Percentiles rank a stretch among this genome's conserved stretches.
Conservation (phyloP, 2,888 invertebrate genomes). For the Drosophila yooni region DNA sequence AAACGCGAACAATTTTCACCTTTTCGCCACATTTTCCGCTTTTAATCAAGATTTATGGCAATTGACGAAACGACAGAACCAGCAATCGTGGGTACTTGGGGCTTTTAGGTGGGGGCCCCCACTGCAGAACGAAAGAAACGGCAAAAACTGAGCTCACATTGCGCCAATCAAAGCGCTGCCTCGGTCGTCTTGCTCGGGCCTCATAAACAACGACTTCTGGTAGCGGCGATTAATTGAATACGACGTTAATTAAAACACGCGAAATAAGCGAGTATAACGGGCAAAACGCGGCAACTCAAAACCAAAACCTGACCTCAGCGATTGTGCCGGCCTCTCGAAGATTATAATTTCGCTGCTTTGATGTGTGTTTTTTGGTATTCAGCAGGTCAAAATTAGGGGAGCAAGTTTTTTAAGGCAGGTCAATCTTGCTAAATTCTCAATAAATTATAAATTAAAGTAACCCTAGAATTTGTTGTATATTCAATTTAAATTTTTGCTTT, state of each 20-base stretch:
- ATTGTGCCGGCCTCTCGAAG: constrained; percentile 28
- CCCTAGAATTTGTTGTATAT: constrained; percentile 14
- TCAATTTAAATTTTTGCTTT: constrained; percentile 1
- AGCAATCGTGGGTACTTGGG: constrained; percentile 14
- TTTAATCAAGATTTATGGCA: constrained; percentile 80
- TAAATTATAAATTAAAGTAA: constrained; percentile 8
- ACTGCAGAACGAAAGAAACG: constrained; percentile 3
- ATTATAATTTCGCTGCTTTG: constrained; percentile 52
- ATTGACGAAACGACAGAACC: constrained; percentile 63
- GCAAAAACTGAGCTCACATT: constrained; percentile 28
- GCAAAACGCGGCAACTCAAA: constrained; percentile 4
- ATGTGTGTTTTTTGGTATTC: constrained; percentile 37
- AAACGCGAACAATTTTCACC: constrained; percentile 73
- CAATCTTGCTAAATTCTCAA: constrained; percentile 12
- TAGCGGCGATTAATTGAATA: constrained; percentile 65
- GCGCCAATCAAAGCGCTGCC: constrained; percentile 59
- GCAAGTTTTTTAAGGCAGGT: constrained; percentile 20
- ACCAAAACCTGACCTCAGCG: constrained; percentile 24
- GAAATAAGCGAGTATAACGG: constrained; percentile 1
- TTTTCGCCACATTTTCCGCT: constrained; percentile 70
- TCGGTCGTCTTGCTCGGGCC: constrained; percentile 26
- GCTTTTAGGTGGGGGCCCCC: constrained; percentile 16
- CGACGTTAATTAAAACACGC: constrained; percentile 67
- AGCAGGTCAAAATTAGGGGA: constrained; percentile 24
- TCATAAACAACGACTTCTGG: constrained; percentile 52